Conservation (phyloP, 2,113 vertebrate genomes). For the Heterotilapia buettikoferi region DNA sequence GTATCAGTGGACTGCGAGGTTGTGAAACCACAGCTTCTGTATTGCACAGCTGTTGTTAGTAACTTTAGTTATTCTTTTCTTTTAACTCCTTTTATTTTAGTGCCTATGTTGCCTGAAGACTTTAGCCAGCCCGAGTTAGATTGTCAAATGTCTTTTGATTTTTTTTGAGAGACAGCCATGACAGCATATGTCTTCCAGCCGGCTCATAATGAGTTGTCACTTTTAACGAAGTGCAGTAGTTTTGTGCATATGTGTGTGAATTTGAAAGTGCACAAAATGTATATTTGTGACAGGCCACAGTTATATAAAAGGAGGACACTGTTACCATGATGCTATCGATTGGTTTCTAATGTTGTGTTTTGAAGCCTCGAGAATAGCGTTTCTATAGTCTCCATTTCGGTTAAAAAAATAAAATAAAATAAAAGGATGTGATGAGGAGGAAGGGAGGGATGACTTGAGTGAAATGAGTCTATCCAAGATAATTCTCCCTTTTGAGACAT, state of each 20-base stretch:
- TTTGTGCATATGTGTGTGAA: not conserved
- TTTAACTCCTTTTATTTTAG: not conserved
- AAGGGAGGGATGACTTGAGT: not conserved
- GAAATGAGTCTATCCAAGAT: not conserved
- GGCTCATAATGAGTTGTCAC: not conserved
- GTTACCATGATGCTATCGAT: not conserved
- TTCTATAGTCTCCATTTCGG: not conserved
- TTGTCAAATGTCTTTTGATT: not conserved
- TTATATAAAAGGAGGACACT: not conserved
- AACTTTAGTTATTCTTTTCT: not conserved
- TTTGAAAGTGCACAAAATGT: not conserved
- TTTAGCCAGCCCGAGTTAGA: not conserved
- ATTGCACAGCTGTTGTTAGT: not conserved
- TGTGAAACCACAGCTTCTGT: not conserved
- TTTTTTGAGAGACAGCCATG: not conserved
- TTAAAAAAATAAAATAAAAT: fast-evolving
- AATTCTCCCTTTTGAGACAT: not conserved
- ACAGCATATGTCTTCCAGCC: not conserved
- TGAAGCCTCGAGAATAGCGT: not conserved
- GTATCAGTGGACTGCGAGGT: not conserved
- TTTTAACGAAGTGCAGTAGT: not conserved
- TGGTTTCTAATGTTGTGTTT: not conserved
- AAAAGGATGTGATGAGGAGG: fast-evolving
- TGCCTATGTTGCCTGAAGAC: not conserved
- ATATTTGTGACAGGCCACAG: not conserved